Conservation (phyloP, 2,113 vertebrate species). For the Opisthocomus hoazin region DNA sequence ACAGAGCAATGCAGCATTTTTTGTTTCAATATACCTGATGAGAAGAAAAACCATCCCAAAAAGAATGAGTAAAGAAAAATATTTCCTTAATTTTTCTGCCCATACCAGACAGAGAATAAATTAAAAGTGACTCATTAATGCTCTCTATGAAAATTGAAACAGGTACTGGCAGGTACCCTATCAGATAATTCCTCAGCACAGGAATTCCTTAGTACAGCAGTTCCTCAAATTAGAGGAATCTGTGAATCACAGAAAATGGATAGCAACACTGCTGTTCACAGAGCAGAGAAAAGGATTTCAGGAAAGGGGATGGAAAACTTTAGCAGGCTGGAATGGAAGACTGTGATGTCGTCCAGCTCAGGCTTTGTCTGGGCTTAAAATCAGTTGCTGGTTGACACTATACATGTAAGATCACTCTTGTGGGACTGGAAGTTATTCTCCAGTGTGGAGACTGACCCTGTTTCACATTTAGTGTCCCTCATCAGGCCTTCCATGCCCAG, state of each 20-base stretch:
- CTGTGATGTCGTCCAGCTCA: neutral
- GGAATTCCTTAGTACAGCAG: neutral
- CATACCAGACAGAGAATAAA: neutral
- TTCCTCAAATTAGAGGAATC: neutral
- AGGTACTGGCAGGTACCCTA: neutral
- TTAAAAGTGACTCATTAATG: neutral
- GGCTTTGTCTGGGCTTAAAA: neutral
- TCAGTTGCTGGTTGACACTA: neutral
- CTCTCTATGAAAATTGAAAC: neutral
- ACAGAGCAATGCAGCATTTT: neutral
- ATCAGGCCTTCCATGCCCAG: neutral
- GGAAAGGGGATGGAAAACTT: neutral
- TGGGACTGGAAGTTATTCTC: neutral
- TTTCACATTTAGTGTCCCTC: neutral
- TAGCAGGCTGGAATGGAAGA: neutral
- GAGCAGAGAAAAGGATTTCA: neutral
- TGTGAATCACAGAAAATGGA: neutral
- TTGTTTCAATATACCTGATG: neutral
- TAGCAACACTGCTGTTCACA: neutral
- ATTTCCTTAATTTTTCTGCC: neutral
- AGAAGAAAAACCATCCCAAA: neutral
- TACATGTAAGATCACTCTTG: neutral
- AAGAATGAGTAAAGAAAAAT: neutral
- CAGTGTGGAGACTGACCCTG: neutral
- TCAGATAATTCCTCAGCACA: neutral